These are phyloP conservation scores for Heliangelus exortis DNA, from an alignment of 2,797 vertebrate genomes.

Conservation along the genomic window DNA sequence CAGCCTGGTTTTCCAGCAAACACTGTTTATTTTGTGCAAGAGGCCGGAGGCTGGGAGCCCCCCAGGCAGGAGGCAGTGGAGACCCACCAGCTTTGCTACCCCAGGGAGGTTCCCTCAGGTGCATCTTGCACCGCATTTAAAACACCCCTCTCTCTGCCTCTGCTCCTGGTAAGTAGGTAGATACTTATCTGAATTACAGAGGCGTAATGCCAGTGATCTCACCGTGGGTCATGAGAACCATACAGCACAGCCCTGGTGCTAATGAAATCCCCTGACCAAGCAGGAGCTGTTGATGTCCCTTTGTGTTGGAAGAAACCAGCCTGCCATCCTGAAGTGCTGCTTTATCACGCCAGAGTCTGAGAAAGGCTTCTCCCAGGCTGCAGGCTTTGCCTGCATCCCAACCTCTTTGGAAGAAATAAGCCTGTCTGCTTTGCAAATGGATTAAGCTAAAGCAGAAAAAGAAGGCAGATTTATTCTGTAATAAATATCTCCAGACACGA, in stretches of 20 bases:
- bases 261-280: conserved; percentile 6
- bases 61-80: background rate
- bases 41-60: background rate
- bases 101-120: background rate
- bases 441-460: conserved; percentile 5
- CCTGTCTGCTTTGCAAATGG: background rate
- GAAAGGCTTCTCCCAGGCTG: background rate
- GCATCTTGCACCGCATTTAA: background rate
- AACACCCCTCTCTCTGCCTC: background rate
- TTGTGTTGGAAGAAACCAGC: conserved; percentile 5
- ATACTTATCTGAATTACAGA: conserved; percentile 31
- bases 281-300: background rate
- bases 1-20: background rate
- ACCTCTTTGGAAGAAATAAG: background rate
- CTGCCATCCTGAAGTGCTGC: background rate
- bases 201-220: background rate
- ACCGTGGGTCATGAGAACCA: background rate
- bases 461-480: background rate
- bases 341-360: background rate
- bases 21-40: background rate
- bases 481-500: background rate
- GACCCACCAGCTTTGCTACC: background rate
- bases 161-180: background rate
- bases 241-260: background rate
- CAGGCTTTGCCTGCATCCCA: background rate